Base-by-base conservation (phyloP, 1,140 invertebrate species). In the Schlechtendalia chinensis region DNA sequence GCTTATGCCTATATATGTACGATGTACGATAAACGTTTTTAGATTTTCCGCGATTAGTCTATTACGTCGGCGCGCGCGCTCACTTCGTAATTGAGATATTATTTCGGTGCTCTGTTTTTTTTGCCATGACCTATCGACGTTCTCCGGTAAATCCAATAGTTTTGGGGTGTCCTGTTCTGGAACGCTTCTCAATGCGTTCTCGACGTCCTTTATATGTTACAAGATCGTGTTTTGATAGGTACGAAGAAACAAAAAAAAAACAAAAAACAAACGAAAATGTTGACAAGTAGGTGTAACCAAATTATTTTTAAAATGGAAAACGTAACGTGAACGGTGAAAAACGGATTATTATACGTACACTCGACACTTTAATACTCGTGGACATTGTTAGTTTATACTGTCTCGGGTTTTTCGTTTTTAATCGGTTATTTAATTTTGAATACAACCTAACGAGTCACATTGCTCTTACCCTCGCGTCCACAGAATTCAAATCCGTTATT, bases 61-160 rank as follows among this genome's bases (percentile, higher is more conserved):
- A n/a, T n/a, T n/a, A n/a, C n/a, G n/a, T n/a, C n/a, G 3, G 32
- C 32, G 3, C 32, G 11, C 6, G 6, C 16, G 59, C n/a, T 77
- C 32, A 89, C 89, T 85, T 88, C 90, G 91, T 1, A 96, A 86
- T 82, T 92, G 88, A 14, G 85, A 83, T 63, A 95, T 89, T 14
- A 93, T 88, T 72, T 88, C 85, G 39, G 86, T 85, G 74, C 91
- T 91, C 17, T 89, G 88, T 53, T 90, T 91, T 82, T 90, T 88
- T 85, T 96, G 92, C 87, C 92, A 92, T 71, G 92, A 91, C 81
- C 91, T 87, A 81, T 94, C 90, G 72, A 95, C 93, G 84, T 96
- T 96, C 71, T 90, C 90, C 1, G 94, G 93, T 16, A 96, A 84
- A 14, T 93, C 93, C 86, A 95, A 94, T 82, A 91, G 90, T 10